A percentile compares a stretch with the other conserved stretches of the same genome.
Conservation (phyloP, 2,888 invertebrate species). For the Microplitis manilae region DNA sequence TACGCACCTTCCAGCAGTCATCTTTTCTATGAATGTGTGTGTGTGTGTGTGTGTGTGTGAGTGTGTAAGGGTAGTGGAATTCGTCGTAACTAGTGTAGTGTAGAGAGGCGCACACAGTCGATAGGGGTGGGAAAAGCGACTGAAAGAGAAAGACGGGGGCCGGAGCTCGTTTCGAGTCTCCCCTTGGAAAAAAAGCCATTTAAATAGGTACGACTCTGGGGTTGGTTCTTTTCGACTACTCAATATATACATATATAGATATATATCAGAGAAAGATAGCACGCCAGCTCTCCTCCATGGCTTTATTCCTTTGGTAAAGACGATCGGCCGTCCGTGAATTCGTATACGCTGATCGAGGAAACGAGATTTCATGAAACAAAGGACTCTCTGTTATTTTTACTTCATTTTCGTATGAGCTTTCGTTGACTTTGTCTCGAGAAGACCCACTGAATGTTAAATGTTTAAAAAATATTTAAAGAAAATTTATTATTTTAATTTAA, state of each 20-base stretch:
- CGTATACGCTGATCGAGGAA: conserved; percentile 40
- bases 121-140: conserved; percentile 40
- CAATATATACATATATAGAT: conserved; percentile 30
- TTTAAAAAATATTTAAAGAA: not conserved
- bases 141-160: conserved; percentile 50
- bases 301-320: conserved; percentile 58
- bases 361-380: conserved; percentile 45
- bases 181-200: conserved; percentile 69
- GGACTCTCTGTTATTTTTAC: conserved; percentile 42
- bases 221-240: conserved; percentile 58
- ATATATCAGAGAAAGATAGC: conserved; percentile 27
- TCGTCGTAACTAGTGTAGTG: conserved; percentile 62
- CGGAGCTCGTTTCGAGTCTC: conserved; percentile 58
- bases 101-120: conserved; percentile 25
- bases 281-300: conserved; percentile 58
- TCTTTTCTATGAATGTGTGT: not conserved
- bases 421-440: not conserved
- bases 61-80: conserved; percentile 59
- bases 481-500: not conserved
- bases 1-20: not conserved
- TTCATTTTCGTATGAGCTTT: conserved; percentile 36
- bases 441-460: not conserved
- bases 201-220: conserved; percentile 67
- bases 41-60: not conserved
- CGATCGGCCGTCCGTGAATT: conserved; percentile 50